phyloP scores from a whole-genome alignment of 37 sponge, comb jelly and placozoan species.

The Ianthella basta region DNA sequence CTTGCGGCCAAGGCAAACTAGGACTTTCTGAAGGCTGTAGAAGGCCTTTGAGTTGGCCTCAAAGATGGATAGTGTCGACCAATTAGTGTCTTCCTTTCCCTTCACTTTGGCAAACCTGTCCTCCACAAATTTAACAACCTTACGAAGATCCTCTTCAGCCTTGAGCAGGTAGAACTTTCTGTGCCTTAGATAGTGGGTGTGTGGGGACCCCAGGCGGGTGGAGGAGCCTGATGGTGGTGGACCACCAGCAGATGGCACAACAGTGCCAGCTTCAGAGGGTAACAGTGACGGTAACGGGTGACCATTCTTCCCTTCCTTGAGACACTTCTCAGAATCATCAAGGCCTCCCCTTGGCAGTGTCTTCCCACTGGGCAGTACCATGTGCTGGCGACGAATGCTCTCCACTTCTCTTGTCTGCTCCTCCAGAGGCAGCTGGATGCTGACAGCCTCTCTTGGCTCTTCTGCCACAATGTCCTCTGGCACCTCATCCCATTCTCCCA shows the following conservation, averaged over 20 bases:
- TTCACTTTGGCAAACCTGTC: slow-evolving; percentile 48
- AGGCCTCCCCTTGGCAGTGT: background rate
- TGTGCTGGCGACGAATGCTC: background rate
- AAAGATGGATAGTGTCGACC: slow-evolving; percentile 62
- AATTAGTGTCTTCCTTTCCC: slow-evolving; percentile 43
- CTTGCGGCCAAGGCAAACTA: slow-evolving; percentile 36
- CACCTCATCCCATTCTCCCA: slow-evolving; percentile 10
- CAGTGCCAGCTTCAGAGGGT: background rate
- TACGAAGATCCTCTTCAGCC: slow-evolving; percentile 35
- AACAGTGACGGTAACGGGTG: too few species aligned
- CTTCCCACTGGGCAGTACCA: background rate
- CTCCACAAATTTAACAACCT: slow-evolving; percentile 51
- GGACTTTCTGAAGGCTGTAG: slow-evolving; percentile 55
- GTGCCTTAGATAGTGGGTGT: slow-evolving; percentile 23
- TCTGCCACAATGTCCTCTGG: slow-evolving; percentile 8
- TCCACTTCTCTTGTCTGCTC: background rate
- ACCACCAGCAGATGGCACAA: background rate
- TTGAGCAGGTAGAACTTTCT: background rate
- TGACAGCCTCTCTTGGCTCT: background rate
- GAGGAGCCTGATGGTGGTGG: background rate
- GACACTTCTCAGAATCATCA: background rate
- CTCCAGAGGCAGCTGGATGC: background rate
- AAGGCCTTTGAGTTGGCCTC: slow-evolving; percentile 69
- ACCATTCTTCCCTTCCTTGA: background rate
- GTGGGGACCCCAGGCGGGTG: background rate